These are phyloP conservation scores for Melierax canorus DNA, from an alignment of 2,113 vertebrate genomes.

Conservation along the genomic window DNA sequence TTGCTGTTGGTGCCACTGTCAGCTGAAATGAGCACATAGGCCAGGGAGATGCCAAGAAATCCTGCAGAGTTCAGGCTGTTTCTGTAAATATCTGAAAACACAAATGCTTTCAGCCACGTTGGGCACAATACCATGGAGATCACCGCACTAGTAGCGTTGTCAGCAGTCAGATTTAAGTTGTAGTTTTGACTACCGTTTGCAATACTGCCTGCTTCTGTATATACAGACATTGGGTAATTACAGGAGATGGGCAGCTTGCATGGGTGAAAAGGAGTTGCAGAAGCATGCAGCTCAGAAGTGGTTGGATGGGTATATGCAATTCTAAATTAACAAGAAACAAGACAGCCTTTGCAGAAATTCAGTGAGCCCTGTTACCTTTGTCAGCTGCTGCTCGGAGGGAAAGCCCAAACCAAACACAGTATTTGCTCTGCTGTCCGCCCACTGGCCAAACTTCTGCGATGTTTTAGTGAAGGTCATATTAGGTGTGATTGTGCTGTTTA, in stretches of 20 bases:
- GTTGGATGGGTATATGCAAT: background rate
- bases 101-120: background rate
- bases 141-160: too few species aligned
- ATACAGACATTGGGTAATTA: background rate
- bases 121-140: accelerated
- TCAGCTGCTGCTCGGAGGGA: slow-evolving; percentile 88
- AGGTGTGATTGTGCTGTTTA: slow-evolving; percentile 97
- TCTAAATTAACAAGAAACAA: background rate
- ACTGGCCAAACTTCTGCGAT: slow-evolving; percentile 96
- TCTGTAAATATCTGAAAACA: background rate
- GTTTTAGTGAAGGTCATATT: slow-evolving; percentile 99
- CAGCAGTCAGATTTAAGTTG: background rate
- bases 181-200: background rate
- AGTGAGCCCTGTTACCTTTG: slow-evolving; percentile 78
- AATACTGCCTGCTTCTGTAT: background rate
- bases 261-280: background rate
- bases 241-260: background rate
- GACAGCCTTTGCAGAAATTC: background rate
- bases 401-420: slow-evolving; percentile 96
- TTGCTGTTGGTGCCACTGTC: background rate
- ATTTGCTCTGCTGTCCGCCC: slow-evolving; percentile 97
- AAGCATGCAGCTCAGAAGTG: background rate
- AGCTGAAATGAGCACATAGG: background rate
- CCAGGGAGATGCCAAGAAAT: background rate
- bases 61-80: background rate